These are phyloP conservation scores for Scaptomyza tumidula DNA, from an alignment of 2,888 invertebrate species.

Conservation along the genomic window DNA sequence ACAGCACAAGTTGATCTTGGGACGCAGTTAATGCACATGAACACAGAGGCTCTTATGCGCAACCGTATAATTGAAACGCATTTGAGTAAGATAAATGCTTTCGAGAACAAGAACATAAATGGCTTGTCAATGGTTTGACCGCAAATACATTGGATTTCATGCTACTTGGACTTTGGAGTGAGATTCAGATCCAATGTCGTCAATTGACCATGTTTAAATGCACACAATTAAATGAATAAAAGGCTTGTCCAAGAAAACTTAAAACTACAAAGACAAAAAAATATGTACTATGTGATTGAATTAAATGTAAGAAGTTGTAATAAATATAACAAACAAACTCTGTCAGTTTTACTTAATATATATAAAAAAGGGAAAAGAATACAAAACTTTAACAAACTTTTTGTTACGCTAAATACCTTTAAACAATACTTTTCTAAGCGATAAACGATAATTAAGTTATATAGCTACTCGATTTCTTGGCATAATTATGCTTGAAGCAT, in stretches of 20 bases:
- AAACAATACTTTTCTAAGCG: not conserved
- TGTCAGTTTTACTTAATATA: no score
- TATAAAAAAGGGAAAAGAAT: no score
- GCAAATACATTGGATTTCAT: constrained; percentile 2
- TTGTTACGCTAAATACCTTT: not conserved
- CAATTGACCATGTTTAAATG: not conserved
- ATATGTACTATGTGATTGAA: not conserved
- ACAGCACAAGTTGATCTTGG: constrained; percentile 41
- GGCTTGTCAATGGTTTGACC: not conserved
- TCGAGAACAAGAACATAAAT: not conserved
- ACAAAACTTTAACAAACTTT: not conserved
- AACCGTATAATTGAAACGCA: constrained; percentile 53
- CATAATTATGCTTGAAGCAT: not conserved
- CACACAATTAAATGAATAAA: not conserved
- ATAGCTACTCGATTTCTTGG: not conserved
- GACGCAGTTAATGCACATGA: constrained; percentile 25
- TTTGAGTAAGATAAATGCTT: constrained; percentile 33
- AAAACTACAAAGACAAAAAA: not conserved
- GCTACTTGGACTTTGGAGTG: not conserved
- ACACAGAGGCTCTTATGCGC: constrained; percentile 45
- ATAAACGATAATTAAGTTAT: not conserved
- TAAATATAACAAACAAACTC: no score
- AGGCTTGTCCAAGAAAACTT: not conserved
- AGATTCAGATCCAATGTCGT: not conserved
- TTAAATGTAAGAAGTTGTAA: not conserved